phyloP scores from a whole-genome alignment of 2,113 vertebrate species.

The Morone saxatilis region DNA sequence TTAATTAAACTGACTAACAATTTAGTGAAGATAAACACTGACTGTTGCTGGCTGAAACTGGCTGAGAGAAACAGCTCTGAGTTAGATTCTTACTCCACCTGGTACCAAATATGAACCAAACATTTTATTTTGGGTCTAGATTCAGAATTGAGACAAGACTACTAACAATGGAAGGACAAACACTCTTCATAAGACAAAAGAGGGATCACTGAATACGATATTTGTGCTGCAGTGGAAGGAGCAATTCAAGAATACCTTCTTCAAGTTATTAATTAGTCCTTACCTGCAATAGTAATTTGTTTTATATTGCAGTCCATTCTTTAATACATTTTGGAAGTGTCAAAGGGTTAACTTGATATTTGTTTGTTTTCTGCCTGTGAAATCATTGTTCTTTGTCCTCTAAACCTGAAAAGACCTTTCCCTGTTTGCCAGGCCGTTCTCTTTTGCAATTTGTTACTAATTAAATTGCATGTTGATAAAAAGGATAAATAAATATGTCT shows the following conservation, averaged over 20 bases:
- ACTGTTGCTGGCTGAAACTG: neutral
- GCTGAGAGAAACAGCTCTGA: neutral
- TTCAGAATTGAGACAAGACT: neutral
- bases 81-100: neutral
- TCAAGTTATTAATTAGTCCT: slow-evolving; percentile 21
- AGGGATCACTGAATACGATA: neutral
- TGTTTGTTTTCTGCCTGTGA: slow-evolving; percentile 5
- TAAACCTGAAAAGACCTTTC: neutral
- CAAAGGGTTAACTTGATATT: neutral
- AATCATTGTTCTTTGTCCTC: neutral
- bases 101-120: neutral
- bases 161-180: neutral
- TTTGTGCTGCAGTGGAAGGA: neutral
- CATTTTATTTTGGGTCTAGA: neutral
- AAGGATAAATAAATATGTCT: slow-evolving; percentile 6
- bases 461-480: neutral
- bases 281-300: neutral
- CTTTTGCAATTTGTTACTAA: slow-evolving; percentile 1
- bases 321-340: slow-evolving; percentile 6
- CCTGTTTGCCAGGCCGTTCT: neutral
- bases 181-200: neutral
- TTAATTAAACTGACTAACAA: neutral
- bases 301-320: neutral
- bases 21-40: too few species aligned
- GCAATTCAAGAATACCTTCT: slow-evolving; percentile 5